Evolutionary conservation across 1,140 invertebrate genomes (phyloP).

Genomic region (Drosophila grimshawi): DNA sequence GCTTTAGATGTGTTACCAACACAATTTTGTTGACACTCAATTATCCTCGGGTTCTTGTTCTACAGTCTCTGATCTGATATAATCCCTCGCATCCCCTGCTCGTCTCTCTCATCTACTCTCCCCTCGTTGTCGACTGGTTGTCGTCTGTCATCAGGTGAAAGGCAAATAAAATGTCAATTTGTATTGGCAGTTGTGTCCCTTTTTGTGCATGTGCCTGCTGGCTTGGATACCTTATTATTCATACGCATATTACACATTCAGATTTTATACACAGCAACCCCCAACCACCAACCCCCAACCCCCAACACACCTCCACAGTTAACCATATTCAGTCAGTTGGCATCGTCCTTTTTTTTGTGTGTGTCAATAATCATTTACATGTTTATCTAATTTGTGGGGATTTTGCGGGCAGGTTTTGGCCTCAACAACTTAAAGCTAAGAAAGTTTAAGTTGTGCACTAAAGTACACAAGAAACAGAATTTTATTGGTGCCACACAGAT

Average conservation of each 20-base stretch:
- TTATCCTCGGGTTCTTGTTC: slow-evolving; percentile 63
- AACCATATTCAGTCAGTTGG: background rate
- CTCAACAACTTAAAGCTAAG: slow-evolving; percentile 28
- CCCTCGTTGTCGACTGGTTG: slow-evolving; percentile 35
- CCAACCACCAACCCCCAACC: background rate
- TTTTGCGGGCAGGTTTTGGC: slow-evolving; percentile 33
- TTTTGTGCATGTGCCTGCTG: slow-evolving; percentile 36
- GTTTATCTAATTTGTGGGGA: slow-evolving; percentile 74
- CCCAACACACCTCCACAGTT: background rate
- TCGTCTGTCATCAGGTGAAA: slow-evolving; percentile 74
- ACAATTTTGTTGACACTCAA: slow-evolving; percentile 53
- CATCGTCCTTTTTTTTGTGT: slow-evolving; percentile 51
- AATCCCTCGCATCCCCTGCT: background rate
- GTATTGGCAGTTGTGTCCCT: slow-evolving; percentile 73
- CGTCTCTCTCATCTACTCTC: slow-evolving; percentile 7
- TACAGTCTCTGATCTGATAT: slow-evolving; percentile 5
- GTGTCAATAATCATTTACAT: slow-evolving; percentile 76
- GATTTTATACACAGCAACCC: slow-evolving; percentile 60
- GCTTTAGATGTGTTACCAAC: slow-evolving; percentile 45
- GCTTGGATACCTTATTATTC: slow-evolving; percentile 63
- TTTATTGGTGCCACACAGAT: slow-evolving; percentile 30
- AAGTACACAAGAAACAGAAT: slow-evolving; percentile 42
- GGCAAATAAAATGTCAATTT: slow-evolving; percentile 82
- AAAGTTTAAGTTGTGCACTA: slow-evolving; percentile 43
- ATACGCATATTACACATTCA: slow-evolving; percentile 76